phyloP scores from a whole-genome alignment of 1,140 invertebrate genomes.

The Colletes gigas region DNA sequence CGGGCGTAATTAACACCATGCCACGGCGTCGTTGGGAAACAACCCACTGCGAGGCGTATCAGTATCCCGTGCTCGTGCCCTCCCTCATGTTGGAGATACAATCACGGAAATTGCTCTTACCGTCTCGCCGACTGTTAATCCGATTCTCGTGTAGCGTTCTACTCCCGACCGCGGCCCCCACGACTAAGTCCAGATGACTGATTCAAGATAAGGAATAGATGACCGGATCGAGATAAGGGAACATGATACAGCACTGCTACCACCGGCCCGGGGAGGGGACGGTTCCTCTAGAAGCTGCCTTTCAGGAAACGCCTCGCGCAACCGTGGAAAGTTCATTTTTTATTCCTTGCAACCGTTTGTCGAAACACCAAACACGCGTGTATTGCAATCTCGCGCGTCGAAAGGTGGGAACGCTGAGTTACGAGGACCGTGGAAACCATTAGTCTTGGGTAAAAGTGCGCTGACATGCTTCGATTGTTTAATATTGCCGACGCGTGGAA shows the following conservation, averaged over 20 bases:
- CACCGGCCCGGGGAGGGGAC: background rate
- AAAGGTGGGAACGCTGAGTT: background rate
- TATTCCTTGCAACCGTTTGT: background rate
- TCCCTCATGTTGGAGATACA: conserved; percentile 51
- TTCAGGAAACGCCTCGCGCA: background rate
- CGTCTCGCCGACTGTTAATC: conserved; percentile 68
- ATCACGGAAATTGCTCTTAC: conserved; percentile 71
- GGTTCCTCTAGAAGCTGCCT: background rate
- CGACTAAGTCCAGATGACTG: conserved; percentile 51
- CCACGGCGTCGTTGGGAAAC: conserved; percentile 25
- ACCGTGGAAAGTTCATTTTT: background rate
- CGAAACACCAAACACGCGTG: background rate
- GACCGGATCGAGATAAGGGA: conserved; percentile 48
- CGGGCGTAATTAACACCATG: conserved; percentile 58
- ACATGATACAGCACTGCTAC: conserved; percentile 17
- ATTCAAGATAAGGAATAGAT: conserved; percentile 60
- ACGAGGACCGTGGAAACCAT: background rate
- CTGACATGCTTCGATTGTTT: background rate
- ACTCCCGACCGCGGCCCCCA: conserved; percentile 5
- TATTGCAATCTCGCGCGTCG: background rate
- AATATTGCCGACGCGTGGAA: background rate
- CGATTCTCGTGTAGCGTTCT: conserved; percentile 59
- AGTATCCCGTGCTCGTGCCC: conserved; percentile 20
- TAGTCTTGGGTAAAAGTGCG: background rate
- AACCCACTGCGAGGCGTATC: conserved; percentile 46